Base-by-base conservation (phyloP, 2,797 vertebrate genomes). In the Sebastes variabilis region DNA sequence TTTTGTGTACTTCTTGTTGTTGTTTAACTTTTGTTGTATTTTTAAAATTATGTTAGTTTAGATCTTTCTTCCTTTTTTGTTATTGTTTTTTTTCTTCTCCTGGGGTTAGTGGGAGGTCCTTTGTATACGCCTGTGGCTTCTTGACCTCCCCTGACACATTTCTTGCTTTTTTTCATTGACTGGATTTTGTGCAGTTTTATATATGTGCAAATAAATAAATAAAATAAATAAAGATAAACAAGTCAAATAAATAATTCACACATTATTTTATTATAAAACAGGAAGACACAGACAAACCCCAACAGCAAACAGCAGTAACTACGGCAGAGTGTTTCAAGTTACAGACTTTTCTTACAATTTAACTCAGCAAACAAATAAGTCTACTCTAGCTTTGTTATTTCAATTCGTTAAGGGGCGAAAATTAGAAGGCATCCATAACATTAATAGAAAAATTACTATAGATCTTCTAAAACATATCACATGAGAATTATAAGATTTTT, bases 401-500 rank as follows among this genome's bases (percentile, higher is more conserved):
- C 4, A 71, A 8, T 71, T 54, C 1, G 1, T 8, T 18, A 36
- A 70, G 62, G 25, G 61, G 58, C 27, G 4, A 66, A 64, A 30
- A 62, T 56, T 14, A 55, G n/a, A 75, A 84, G 62, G 81, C 69
- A 76, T 75, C 55, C 38, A 76, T 78, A 52, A 78, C 24, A 75
- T 64, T 54, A 49, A 77, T 70, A 81, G 4, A 79, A 86, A 46
- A 89, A 83, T 36, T 13, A 82, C 24, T 46, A 62, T 72, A 71
- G 20, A 70, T 72, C 12, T 67, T 82, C 29, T 69, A 79, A 84
- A 90, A 81, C 75, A 87, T 76, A 62, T 68, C 62, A 85, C 68
- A 70, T 82, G 60, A 84, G 38, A 85, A 88, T 84, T 77, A 75
- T 89, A 87, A 69, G 61, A 8, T 83, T 78, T 78, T 92, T 94